A percentile compares a stretch with the other conserved stretches of the same genome.
These are phyloP conservation scores for Dicyrtoma fusca DNA, from an alignment of 2,888 invertebrate species.

Conservation along the genomic window DNA sequence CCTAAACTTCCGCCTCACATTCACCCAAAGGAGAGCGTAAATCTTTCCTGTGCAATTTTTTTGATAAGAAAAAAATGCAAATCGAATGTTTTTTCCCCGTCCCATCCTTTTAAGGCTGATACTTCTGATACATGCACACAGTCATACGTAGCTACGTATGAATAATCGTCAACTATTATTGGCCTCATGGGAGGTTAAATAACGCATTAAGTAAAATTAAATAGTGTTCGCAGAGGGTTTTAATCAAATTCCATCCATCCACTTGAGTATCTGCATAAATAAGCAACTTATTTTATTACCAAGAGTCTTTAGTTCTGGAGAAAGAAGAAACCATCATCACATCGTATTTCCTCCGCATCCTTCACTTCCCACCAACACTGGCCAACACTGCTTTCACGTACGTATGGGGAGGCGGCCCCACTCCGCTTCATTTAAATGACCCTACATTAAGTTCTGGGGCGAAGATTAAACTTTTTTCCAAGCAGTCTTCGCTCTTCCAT, in stretches of 20 bases:
- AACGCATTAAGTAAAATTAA: too few species aligned
- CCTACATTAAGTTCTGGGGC: constrained; percentile 2
- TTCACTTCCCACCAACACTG: neutral
- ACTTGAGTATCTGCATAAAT: neutral
- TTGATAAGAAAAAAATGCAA: too few species aligned
- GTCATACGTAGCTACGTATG: neutral
- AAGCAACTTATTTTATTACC: constrained; percentile 17
- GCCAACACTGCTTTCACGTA: too few species aligned
- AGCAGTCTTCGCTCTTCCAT: neutral
- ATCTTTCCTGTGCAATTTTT: too few species aligned
- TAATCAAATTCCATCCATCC: constrained; percentile 18
- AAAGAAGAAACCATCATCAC: too few species aligned
- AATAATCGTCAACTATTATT: constrained; percentile 3
- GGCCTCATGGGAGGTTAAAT: neutral
- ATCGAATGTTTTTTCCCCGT: too few species aligned
- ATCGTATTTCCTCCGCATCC: neutral
- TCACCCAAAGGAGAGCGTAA: too few species aligned
- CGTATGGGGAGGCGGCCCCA: too few species aligned
- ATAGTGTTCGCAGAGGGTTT: neutral
- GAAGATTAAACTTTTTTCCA: constrained; percentile 11
- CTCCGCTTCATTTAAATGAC: constrained; percentile 19
- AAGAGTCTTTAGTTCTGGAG: neutral
- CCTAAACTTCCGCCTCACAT: too few species aligned
- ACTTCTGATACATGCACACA: too few species aligned
- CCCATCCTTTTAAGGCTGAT: too few species aligned